A percentile compares a stretch with the other conserved stretches of the same genome.
phyloP scores from a whole-genome alignment of 1,140 invertebrate species.

The Teleopsis dalmanni region DNA sequence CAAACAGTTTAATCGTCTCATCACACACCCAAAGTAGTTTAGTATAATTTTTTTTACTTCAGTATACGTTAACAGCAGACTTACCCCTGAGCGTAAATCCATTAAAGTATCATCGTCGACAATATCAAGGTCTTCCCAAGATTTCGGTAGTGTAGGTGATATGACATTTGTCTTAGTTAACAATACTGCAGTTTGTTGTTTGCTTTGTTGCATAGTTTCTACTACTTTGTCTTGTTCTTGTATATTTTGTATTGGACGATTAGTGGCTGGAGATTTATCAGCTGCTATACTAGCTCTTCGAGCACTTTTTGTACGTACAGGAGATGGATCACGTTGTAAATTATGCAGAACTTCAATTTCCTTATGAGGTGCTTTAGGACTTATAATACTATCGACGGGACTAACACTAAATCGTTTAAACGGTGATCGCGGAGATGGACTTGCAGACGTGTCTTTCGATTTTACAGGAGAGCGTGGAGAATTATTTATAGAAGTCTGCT shows the following conservation, averaged over 20 bases:
- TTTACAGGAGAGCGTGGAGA: slow-evolving; percentile 8
- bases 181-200: neutral
- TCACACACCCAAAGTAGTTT: too few species aligned
- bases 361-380: slow-evolving; percentile 48
- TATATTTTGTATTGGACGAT: too few species aligned
- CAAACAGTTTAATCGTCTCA: too few species aligned
- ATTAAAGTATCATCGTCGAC: slow-evolving; percentile 47
- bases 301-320: slow-evolving; percentile 25
- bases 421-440: slow-evolving; percentile 25
- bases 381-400: slow-evolving; percentile 47
- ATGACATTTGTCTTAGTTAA: slow-evolving; percentile 1
- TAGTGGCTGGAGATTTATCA: neutral
- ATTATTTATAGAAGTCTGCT: neutral
- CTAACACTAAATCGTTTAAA: slow-evolving; percentile 26
- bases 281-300: slow-evolving; percentile 4
- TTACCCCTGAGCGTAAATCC: slow-evolving; percentile 51
- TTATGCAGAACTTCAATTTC: slow-evolving; percentile 58
- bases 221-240: too few species aligned
- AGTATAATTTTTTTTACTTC: neutral
- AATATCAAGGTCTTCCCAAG: slow-evolving; percentile 50
- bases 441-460: neutral
- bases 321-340: slow-evolving; percentile 50
- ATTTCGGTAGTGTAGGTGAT: slow-evolving; percentile 21
- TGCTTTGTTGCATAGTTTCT: neutral
- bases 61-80: slow-evolving; percentile 8